A percentile compares a stretch with the other conserved stretches of the same genome.
phyloP scores from a whole-genome alignment of 2,113 vertebrate species.

The Lichenostomus cassidix region DNA sequence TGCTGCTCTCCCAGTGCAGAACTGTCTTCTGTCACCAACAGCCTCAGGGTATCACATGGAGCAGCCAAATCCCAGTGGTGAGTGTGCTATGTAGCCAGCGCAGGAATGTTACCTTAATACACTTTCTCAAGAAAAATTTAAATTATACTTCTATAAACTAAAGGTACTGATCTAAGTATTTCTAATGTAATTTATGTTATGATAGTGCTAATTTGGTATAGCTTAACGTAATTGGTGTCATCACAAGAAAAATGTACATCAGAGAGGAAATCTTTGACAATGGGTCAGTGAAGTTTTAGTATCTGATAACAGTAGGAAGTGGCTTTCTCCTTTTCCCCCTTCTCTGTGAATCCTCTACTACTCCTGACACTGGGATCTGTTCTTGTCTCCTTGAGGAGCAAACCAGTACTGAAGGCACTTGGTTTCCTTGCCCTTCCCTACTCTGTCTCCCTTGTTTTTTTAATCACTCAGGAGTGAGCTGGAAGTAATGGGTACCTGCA shows the following conservation, averaged over 20 bases:
- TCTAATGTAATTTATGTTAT: neutral
- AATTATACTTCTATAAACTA: neutral
- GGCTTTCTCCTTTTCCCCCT: neutral
- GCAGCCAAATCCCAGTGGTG: neutral
- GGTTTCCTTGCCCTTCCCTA: neutral
- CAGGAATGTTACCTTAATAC: neutral
- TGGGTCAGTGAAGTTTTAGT: neutral
- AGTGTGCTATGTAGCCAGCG: neutral
- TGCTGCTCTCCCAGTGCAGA: neutral
- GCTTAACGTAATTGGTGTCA: neutral
- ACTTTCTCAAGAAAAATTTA: neutral
- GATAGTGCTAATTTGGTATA: neutral
- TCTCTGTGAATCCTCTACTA: neutral
- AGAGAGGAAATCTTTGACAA: neutral
- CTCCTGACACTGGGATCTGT: neutral
- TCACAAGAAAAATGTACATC: neutral
- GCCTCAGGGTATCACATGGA: neutral
- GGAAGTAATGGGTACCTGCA: neutral
- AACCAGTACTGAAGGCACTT: neutral
- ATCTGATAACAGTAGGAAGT: no score
- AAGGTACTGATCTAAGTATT: neutral
- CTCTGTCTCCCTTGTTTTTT: neutral
- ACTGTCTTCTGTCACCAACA: neutral
- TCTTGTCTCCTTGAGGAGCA: neutral
- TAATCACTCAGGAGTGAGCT: neutral